Base-by-base conservation (phyloP, 2,113 vertebrate genomes). In the Probosciger aterrimus region DNA sequence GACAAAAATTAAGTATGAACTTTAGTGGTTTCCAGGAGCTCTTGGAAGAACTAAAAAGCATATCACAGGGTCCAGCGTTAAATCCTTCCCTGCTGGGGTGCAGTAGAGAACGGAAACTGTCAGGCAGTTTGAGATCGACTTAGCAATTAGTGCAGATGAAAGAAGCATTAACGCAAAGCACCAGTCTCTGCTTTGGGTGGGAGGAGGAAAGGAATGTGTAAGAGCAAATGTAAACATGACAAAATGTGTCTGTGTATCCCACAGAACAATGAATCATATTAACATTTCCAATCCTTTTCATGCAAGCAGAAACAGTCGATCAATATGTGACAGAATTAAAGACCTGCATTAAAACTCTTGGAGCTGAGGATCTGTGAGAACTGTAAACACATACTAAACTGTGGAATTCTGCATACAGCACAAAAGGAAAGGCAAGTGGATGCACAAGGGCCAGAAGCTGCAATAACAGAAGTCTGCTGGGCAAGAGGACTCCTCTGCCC, bases 71-170 rank as follows among this genome's bases (percentile, higher is more conserved):
- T 92, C 92, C 95, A 86, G 92, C 41, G 10, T 95, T 94, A 92
- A 95, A 90, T 92, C 71, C 69, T 88, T 93, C 73, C 93, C 95
- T 95, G 88, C 95, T 92, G 90, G 88, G 85, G 71, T 93, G 92
- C 92, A 81, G 90, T 15, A 83, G 60, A 93, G 90, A 95, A 92
- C 27, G 19, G 93, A 96, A 97, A 93, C 92, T 83, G 80, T 92
- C 92, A 93, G 88, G 82, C 90, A 96, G 80, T 96, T 95, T 90
- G 92, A 95, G 90, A 93, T 92, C 86, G 90, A 92, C 89, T 96
- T 92, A 93, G 92, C 96, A 96, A 92, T 96, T 93, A 96, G 95
- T 73, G 86, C 83, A 83, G 80, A 94, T 93, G 95, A 96, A 96
- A 94, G 87, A 80, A 92, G 65, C 55, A 64, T 76, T 94, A 90